Percentiles rank a stretch among this genome's conserved stretches.
Evolutionary conservation across 2,797 vertebrate species (phyloP).

Genomic region (Thripadectes ignobilis): DNA sequence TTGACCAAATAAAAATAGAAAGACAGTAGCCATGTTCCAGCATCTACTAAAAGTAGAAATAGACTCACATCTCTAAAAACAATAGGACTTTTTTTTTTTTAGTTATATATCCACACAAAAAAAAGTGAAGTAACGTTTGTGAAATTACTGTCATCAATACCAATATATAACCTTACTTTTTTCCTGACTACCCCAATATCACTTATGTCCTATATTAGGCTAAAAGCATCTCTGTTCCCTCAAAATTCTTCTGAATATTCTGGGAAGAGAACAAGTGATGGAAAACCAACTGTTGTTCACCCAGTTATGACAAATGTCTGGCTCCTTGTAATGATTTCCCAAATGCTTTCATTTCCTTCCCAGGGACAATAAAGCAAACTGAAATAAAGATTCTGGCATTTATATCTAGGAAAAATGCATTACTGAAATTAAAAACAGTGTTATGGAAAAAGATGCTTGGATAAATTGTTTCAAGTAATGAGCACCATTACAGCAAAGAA

Average conservation of each 20-base stretch:
- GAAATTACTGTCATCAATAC: background rate
- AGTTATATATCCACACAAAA: background rate
- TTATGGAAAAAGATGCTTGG: background rate
- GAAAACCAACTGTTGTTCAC: background rate
- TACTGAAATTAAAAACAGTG: slow-evolving; percentile 21
- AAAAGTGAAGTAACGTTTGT: background rate
- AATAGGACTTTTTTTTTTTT: background rate
- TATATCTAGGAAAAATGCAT: background rate
- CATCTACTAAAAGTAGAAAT: background rate
- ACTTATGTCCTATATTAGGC: background rate
- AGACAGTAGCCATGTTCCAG: background rate
- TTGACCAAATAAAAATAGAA: background rate
- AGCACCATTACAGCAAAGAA: background rate
- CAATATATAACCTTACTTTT: background rate
- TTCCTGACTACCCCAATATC: background rate
- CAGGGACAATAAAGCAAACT: background rate
- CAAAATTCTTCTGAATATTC: background rate
- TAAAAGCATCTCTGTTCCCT: background rate
- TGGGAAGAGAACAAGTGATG: background rate
- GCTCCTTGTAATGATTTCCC: background rate
- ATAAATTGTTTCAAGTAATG: slow-evolving; percentile 32
- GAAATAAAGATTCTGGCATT: background rate
- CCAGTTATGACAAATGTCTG: background rate
- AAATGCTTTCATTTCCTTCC: background rate
- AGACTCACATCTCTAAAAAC: background rate